phyloP scores from a whole-genome alignment of 2,113 vertebrate species.

The Otolemur garnettii region DNA sequence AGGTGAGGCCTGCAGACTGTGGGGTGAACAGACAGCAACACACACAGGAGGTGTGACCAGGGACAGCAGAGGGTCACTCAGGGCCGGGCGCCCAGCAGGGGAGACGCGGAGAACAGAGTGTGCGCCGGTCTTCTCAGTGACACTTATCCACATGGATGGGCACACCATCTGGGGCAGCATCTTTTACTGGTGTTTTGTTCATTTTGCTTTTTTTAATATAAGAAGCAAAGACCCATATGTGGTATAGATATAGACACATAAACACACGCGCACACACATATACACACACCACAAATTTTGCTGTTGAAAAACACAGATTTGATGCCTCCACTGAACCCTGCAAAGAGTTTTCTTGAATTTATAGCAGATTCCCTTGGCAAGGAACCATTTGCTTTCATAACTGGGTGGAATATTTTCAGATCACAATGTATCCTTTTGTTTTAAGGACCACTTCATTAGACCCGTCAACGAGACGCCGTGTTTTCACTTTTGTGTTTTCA shows the following conservation, averaged over 20 bases:
- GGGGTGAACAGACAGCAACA: background rate
- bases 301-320: conserved; percentile 34
- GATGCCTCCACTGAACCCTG: background rate
- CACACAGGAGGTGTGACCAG: background rate
- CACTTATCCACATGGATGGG: conserved; percentile 62
- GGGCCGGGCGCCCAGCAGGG: background rate
- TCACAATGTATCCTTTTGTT: conserved; percentile 67
- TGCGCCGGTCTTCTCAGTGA: conserved; percentile 16
- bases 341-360: conserved; percentile 54
- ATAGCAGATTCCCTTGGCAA: conserved; percentile 63
- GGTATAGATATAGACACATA: background rate
- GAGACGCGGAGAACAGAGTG: background rate
- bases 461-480: conserved; percentile 28
- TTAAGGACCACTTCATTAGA: conserved; percentile 58
- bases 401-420: conserved; percentile 64
- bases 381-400: conserved; percentile 61
- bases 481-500: conserved; percentile 63
- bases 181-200: conserved; percentile 17
- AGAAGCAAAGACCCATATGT: conserved; percentile 38
- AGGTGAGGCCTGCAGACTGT: background rate
- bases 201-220: background rate
- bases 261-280: background rate
- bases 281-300: background rate
- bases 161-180: conserved; percentile 70
- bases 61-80: conserved; percentile 17